Conservation (phyloP, 2,797 vertebrate genomes). For the Smutsia gigantea region DNA sequence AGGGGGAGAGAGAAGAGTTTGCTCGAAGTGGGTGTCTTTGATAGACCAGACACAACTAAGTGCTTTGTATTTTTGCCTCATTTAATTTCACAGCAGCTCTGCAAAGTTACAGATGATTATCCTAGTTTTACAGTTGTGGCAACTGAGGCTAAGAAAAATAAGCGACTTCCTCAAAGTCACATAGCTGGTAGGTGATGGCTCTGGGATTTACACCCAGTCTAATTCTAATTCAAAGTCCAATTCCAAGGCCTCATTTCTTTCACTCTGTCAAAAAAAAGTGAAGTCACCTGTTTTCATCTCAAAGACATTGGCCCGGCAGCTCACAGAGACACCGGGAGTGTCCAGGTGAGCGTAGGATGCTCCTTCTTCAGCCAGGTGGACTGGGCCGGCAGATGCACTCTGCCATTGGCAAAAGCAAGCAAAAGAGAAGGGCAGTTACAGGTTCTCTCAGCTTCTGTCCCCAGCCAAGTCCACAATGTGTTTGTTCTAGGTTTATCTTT, state of each 20-base stretch:
- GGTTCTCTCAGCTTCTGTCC: not conserved
- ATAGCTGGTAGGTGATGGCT: not conserved
- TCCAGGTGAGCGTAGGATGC: not conserved
- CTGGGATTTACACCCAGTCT: not conserved
- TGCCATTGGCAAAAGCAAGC: not conserved
- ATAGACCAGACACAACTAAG: not conserved
- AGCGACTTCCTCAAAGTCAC: not conserved
- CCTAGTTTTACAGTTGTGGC: not conserved
- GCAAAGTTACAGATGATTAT: not conserved
- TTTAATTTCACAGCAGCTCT: conserved; percentile 3
- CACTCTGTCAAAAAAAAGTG: not conserved
- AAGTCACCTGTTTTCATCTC: not conserved
- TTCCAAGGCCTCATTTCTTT: not conserved
- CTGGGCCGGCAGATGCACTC: not conserved
- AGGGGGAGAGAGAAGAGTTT: not conserved
- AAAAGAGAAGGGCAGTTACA: not conserved
- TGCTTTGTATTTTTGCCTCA: not conserved
- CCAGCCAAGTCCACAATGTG: not conserved
- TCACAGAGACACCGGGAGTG: not conserved
- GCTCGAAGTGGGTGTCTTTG: not conserved
- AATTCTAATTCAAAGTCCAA: not conserved
- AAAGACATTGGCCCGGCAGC: not conserved
- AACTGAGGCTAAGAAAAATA: not conserved
- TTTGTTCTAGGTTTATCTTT: conserved; percentile 2
- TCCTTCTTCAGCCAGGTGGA: not conserved